phyloP scores from a whole-genome alignment of 2,888 invertebrate genomes.

The Acronicta psi region DNA sequence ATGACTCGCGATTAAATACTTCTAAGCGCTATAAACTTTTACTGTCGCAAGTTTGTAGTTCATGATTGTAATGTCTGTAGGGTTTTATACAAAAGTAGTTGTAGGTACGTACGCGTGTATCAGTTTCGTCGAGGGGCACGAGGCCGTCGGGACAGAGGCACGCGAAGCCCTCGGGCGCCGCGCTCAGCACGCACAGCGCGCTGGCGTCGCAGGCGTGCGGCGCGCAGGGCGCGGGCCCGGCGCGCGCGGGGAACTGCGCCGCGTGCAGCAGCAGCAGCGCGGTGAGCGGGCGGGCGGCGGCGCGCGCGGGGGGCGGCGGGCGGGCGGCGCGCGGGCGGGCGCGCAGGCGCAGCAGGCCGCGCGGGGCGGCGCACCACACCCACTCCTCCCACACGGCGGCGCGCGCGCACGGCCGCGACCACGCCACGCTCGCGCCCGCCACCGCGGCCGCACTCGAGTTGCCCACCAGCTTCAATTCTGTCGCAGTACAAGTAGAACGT shows the following conservation, averaged over 20 bases:
- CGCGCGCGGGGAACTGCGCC: slow-evolving; percentile 60
- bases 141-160: slow-evolving; percentile 90
- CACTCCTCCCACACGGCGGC: slow-evolving; percentile 77
- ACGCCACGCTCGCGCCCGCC: slow-evolving; percentile 29
- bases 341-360: slow-evolving; percentile 71
- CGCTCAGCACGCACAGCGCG: slow-evolving; percentile 90
- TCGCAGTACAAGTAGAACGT: not conserved
- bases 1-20: too few species aligned
- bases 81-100: not conserved
- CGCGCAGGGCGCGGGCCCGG: slow-evolving; percentile 52
- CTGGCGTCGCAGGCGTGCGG: slow-evolving; percentile 87
- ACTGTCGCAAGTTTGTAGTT: not conserved
- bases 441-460: slow-evolving; percentile 28
- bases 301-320: slow-evolving; percentile 57
- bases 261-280: slow-evolving; percentile 69
- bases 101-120: slow-evolving; percentile 55
- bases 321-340: slow-evolving; percentile 60
- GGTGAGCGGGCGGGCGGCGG: slow-evolving; percentile 58
- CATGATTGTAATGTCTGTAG: too few species aligned
- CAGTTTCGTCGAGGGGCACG: slow-evolving; percentile 59
- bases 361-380: slow-evolving; percentile 75
- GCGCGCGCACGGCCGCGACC: slow-evolving; percentile 57
- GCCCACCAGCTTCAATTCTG: slow-evolving; percentile 23
- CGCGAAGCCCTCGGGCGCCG: slow-evolving; percentile 74
- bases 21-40: too few species aligned